Evolutionary conservation across 2,888 invertebrate species (phyloP).

Genomic region (Bellardia bayeri): DNA sequence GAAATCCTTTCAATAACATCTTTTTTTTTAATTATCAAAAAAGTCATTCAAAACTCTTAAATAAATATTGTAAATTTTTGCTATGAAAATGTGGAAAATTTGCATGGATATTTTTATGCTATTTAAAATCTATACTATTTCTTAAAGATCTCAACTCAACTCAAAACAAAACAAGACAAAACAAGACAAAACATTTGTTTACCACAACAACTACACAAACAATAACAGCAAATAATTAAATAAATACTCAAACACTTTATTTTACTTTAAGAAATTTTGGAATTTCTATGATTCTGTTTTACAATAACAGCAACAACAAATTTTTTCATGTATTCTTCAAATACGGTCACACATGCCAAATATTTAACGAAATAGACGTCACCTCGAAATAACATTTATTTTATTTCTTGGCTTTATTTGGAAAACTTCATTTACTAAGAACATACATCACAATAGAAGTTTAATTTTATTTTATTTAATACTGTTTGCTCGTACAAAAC

Average conservation of each 20-base stretch:
- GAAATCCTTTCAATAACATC: background rate
- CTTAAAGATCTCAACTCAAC: background rate
- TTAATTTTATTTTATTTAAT: too few species aligned
- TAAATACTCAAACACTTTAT: background rate
- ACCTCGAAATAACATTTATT: too few species aligned
- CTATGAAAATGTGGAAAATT: conserved; percentile 82
- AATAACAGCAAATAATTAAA: background rate
- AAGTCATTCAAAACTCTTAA: conserved; percentile 29
- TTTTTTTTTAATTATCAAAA: background rate
- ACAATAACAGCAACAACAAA: background rate
- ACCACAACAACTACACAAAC: background rate
- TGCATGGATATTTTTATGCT: conserved; percentile 83
- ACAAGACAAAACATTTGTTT: background rate
- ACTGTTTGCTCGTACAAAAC: too few species aligned
- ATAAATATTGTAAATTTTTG: conserved; percentile 77
- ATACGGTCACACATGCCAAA: too few species aligned
- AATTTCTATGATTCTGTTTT: background rate
- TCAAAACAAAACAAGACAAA: background rate
- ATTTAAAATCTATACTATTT: conserved; percentile 73
- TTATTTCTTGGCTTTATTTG: too few species aligned
- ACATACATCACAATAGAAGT: too few species aligned
- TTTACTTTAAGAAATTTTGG: too few species aligned
- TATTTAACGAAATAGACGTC: too few species aligned
- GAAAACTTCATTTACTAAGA: too few species aligned
- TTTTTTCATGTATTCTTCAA: too few species aligned